Conservation (phyloP, 1,140 invertebrate species). For the Aphaenogaster floridana region DNA sequence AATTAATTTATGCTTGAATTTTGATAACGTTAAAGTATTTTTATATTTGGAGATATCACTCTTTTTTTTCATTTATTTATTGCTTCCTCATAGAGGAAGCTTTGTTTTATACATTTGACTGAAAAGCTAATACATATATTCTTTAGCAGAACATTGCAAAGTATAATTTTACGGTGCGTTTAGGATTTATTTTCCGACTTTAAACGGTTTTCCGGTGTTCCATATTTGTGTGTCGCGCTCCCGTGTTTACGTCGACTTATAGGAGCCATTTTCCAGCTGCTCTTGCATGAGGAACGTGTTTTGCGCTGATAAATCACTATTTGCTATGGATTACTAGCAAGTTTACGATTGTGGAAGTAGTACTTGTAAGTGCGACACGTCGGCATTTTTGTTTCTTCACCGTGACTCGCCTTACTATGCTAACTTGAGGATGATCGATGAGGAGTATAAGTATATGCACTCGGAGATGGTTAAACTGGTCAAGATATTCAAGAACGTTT, state of each 20-base stretch:
- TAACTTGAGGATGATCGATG: constrained; percentile 49
- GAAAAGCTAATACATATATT: neutral
- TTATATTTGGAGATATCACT: neutral
- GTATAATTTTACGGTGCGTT: neutral
- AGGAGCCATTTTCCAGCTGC: constrained; percentile 5
- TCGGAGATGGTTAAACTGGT: constrained; percentile 11
- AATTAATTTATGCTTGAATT: constrained; percentile 33
- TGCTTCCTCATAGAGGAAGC: too few relatives aligned
- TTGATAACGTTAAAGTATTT: neutral
- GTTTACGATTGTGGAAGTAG: constrained; percentile 36
- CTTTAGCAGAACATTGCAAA: neutral
- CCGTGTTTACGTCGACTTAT: neutral
- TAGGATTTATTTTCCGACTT: neutral
- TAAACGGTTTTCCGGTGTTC: neutral
- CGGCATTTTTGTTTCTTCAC: constrained; percentile 46
- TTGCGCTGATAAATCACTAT: constrained; percentile 35
- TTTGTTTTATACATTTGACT: neutral
- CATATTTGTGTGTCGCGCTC: neutral
- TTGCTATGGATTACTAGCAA: constrained; percentile 27
- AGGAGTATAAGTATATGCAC: neutral
- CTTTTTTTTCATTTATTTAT: too few relatives aligned
- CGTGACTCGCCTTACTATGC: constrained; percentile 38
- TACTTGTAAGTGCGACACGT: constrained; percentile 44
- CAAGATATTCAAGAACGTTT: constrained; percentile 15
- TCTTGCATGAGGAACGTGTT: constrained; percentile 5